Conservation (phyloP, 2,113 vertebrate genomes). For the Vombatus ursinus region DNA sequence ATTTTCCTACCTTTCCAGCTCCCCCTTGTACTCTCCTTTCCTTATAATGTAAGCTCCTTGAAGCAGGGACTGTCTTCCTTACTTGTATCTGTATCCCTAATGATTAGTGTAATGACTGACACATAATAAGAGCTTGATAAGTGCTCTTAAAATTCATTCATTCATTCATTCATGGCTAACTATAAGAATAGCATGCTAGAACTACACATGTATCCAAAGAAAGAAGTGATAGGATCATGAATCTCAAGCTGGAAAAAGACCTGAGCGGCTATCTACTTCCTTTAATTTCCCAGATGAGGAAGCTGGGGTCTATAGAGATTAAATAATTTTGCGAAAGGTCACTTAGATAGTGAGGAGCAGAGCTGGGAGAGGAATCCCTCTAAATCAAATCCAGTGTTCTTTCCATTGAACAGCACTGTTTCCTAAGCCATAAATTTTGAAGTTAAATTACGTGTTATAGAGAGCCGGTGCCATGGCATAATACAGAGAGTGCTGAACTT, state of each 20-base stretch:
- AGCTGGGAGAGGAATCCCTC: background rate
- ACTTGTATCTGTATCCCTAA: background rate
- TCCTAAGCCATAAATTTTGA: background rate
- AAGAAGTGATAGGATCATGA: background rate
- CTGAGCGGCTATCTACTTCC: background rate
- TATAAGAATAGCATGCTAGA: background rate
- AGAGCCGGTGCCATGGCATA: background rate
- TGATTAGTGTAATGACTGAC: background rate
- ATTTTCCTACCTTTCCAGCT: too few species aligned
- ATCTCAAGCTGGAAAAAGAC: background rate
- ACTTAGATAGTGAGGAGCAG: background rate
- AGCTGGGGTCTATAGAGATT: background rate
- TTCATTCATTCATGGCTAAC: background rate
- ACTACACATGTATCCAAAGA: background rate
- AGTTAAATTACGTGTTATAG: background rate
- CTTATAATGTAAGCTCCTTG: background rate
- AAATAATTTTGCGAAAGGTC: background rate
- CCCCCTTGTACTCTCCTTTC: background rate
- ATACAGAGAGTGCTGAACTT: background rate
- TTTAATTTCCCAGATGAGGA: background rate
- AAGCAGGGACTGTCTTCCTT: background rate
- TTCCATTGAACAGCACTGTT: background rate
- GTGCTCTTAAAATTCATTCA: background rate
- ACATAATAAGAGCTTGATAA: background rate
- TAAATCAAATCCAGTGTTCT: background rate